A percentile compares a stretch with the other conserved stretches of the same genome.
phyloP scores from a whole-genome alignment of 2,113 vertebrate species.

The Xyliphius kryptos region DNA sequence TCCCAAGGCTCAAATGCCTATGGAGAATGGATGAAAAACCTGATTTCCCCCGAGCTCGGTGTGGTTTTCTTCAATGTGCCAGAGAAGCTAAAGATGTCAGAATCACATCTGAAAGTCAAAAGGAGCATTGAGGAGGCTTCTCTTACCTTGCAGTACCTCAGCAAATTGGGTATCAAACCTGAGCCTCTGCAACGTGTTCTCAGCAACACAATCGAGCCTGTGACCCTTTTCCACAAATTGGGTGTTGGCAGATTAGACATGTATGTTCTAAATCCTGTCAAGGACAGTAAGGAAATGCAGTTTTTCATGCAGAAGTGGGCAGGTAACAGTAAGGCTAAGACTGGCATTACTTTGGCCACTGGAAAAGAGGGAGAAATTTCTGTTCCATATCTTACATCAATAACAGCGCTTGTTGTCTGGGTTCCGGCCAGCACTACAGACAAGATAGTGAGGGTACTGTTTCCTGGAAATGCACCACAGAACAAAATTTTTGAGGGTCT shows the following conservation, averaged over 20 bases:
- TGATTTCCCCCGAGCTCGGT: slow-evolving; percentile 93
- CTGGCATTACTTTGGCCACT: slow-evolving; percentile 82
- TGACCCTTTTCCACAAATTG: slow-evolving; percentile 95
- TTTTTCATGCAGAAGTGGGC: slow-evolving; percentile 99
- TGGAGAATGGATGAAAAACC: slow-evolving; percentile 92
- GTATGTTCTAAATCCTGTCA: slow-evolving; percentile 94
- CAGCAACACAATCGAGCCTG: slow-evolving; percentile 87
- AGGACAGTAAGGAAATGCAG: slow-evolving; percentile 99
- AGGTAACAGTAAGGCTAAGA: slow-evolving; percentile 98
- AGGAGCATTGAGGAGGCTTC: slow-evolving; percentile 94
- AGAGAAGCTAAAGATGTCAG: slow-evolving; percentile 84
- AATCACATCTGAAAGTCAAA: slow-evolving; percentile 87
- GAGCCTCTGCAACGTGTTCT: slow-evolving; percentile 88
- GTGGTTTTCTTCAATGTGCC: slow-evolving; percentile 97
- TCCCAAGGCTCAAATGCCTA: slow-evolving; percentile 85
- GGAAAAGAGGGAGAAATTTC: slow-evolving; percentile 98
- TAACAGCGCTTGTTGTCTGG: slow-evolving; percentile 95
- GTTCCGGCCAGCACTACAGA: slow-evolving; percentile 88
- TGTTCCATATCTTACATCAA: slow-evolving; percentile 94
- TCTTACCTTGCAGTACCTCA: slow-evolving; percentile 88
- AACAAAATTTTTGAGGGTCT: slow-evolving; percentile 96
- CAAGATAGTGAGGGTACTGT: slow-evolving; percentile 93
- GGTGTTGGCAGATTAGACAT: slow-evolving; percentile 94
- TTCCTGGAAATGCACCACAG: slow-evolving; percentile 96
- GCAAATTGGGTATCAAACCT: slow-evolving; percentile 83